Evolutionary conservation across 2,797 vertebrate species (phyloP).

Genomic region (Pygocentrus nattereri): DNA sequence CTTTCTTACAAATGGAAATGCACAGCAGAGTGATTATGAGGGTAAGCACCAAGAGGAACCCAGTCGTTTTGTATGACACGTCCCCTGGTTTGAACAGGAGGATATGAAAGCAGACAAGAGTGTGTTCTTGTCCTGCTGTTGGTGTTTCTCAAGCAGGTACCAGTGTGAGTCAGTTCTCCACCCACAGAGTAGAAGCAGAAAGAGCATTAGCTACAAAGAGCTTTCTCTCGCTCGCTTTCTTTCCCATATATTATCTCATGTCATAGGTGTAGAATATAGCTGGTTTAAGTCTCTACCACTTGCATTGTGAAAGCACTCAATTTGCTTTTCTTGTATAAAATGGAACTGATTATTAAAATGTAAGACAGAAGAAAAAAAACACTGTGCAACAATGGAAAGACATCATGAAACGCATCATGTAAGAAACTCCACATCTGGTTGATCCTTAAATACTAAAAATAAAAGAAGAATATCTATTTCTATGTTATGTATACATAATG

Average conservation of each 20-base stretch:
- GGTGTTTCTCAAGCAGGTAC: slow-evolving; percentile 24
- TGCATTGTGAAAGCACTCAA: no score
- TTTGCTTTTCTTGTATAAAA: no score
- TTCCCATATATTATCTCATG: neutral
- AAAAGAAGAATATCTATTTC: no score
- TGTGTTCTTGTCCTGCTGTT: slow-evolving; percentile 16
- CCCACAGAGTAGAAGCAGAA: slow-evolving; percentile 32
- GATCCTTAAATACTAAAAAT: no score
- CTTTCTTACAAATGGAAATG: neutral
- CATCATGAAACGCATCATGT: no score
- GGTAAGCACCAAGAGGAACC: neutral
- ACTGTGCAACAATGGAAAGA: no score
- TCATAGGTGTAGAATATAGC: neutral
- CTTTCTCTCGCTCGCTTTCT: neutral
- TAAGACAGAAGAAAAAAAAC: no score
- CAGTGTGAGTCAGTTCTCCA: slow-evolving; percentile 39
- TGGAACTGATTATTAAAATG: no score
- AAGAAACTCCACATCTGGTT: no score
- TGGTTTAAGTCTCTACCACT: neutral
- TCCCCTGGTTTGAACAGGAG: slow-evolving; percentile 30
- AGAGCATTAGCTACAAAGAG: slow-evolving; percentile 1
- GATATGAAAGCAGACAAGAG: slow-evolving; percentile 31
- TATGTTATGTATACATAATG: no score
- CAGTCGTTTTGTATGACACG: neutral
- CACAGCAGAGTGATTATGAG: neutral